Evolutionary conservation across 2,797 vertebrate genomes (phyloP).

Genomic region (Oreochromis grahami): DNA sequence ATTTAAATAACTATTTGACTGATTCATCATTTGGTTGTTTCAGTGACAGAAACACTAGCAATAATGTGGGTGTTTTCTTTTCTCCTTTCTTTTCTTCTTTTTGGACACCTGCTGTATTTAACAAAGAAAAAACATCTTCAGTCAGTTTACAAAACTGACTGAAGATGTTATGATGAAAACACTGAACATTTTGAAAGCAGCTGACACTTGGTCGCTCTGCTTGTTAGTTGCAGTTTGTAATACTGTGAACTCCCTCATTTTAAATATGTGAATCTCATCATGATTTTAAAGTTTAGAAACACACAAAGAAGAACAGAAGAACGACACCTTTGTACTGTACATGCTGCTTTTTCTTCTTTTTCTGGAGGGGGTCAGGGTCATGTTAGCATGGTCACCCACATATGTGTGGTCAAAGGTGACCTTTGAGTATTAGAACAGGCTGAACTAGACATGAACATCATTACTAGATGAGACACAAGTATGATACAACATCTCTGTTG

Average conservation of each 20-base stretch:
- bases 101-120: too few relatives aligned
- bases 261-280: constrained; percentile 60
- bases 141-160: too few relatives aligned
- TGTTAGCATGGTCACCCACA: constrained; percentile 22
- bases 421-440: not conserved
- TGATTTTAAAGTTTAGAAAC: constrained; percentile 60
- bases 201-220: not conserved
- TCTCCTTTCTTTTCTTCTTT: too few relatives aligned
- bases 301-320: constrained; percentile 69
- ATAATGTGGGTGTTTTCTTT: too few relatives aligned
- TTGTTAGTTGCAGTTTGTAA: constrained; percentile 34
- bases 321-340: constrained; percentile 67
- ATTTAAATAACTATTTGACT: too few relatives aligned
- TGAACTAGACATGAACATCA: not conserved
- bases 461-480: not conserved
- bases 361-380: constrained; percentile 3
- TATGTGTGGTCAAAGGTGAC: constrained; percentile 19
- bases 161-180: not conserved
- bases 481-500: not conserved
- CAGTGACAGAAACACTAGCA: too few relatives aligned
- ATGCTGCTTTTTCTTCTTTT: constrained; percentile 66
- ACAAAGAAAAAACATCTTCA: too few relatives aligned
- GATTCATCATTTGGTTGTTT: too few relatives aligned
- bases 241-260: constrained; percentile 61
- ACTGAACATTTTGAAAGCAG: not conserved